Evolutionary conservation across 2,888 invertebrate genomes (phyloP).

Genomic region (Drosophila histrio): DNA sequence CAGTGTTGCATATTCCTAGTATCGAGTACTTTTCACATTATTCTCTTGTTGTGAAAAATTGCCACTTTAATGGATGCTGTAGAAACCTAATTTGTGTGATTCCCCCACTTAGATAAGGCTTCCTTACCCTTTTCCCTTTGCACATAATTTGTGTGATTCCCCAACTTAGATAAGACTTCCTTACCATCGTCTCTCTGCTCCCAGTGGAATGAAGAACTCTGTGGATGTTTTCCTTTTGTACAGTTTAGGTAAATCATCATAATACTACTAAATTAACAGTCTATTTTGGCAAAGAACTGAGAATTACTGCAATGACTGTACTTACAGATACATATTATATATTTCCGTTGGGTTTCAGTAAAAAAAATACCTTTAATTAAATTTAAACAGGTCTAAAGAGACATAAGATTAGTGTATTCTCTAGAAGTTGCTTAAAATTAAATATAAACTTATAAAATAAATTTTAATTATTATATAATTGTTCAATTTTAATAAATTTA

Average conservation of each 20-base stretch:
- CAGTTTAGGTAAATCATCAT: conserved; percentile 48
- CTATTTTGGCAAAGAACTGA: conserved; percentile 27
- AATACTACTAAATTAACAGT: conserved; percentile 46
- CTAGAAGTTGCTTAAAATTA: too few relatives aligned
- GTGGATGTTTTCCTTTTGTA: neutral
- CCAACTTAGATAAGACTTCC: conserved; percentile 29
- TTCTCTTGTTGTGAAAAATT: conserved; percentile 55
- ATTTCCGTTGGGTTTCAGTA: too few relatives aligned
- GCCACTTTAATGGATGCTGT: conserved; percentile 57
- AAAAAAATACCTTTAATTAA: too few relatives aligned
- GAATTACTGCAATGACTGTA: conserved; percentile 23
- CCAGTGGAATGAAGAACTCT: too few relatives aligned
- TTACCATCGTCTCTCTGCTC: too few relatives aligned
- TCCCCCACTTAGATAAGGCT: conserved; percentile 30
- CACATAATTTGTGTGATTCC: conserved; percentile 58
- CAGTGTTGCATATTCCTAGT: conserved; percentile 40
- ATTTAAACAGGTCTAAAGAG: too few relatives aligned
- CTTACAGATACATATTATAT: neutral
- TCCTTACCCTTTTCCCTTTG: too few relatives aligned
- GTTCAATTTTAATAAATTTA: too few relatives aligned
- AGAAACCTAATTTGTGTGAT: conserved; percentile 58
- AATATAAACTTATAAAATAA: too few relatives aligned
- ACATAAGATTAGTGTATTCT: too few relatives aligned
- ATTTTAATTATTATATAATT: too few relatives aligned
- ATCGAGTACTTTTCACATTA: conserved; percentile 9